Evolutionary conservation across 2,888 invertebrate genomes (phyloP).

Genomic region (Dione vanillae): DNA sequence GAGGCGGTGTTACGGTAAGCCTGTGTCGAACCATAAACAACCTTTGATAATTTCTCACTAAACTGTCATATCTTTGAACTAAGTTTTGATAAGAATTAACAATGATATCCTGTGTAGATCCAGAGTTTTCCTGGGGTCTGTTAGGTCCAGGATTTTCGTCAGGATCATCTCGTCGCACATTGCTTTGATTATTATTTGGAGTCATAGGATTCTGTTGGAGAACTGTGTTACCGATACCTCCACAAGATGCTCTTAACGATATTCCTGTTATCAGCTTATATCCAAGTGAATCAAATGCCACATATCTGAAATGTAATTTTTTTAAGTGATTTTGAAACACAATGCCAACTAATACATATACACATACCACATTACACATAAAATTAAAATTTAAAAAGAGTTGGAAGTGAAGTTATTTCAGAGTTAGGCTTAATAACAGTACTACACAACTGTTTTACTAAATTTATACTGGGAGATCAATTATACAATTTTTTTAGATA

Average conservation of each 20-base stretch:
- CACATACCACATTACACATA: too few relatives aligned
- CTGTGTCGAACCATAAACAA: slow-evolving; percentile 79
- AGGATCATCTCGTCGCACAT: slow-evolving; percentile 59
- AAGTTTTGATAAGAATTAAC: slow-evolving; percentile 79
- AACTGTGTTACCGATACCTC: slow-evolving; percentile 55
- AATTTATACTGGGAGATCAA: too few relatives aligned
- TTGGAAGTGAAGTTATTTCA: too few relatives aligned
- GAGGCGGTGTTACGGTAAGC: slow-evolving; percentile 69
- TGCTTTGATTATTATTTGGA: slow-evolving; percentile 58
- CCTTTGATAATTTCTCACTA: slow-evolving; percentile 79
- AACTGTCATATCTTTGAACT: slow-evolving; percentile 79
- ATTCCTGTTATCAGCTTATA: slow-evolving; percentile 93
- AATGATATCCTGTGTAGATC: slow-evolving; percentile 72
- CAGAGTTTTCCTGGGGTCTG: slow-evolving; percentile 59
- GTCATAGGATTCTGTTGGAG: slow-evolving; percentile 58
- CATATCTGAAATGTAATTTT: slow-evolving; percentile 85
- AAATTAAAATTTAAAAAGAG: too few relatives aligned
- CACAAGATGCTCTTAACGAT: slow-evolving; percentile 74
- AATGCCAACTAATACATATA: too few relatives aligned
- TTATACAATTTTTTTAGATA: too few relatives aligned
- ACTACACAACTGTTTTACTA: too few relatives aligned
- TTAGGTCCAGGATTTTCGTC: slow-evolving; percentile 57
- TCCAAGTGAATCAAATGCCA: slow-evolving; percentile 92
- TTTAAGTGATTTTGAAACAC: too few relatives aligned
- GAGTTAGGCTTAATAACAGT: too few relatives aligned